These are phyloP conservation scores for Lasius platythorax DNA, from an alignment of 2,888 invertebrate species.

Conservation along the genomic window DNA sequence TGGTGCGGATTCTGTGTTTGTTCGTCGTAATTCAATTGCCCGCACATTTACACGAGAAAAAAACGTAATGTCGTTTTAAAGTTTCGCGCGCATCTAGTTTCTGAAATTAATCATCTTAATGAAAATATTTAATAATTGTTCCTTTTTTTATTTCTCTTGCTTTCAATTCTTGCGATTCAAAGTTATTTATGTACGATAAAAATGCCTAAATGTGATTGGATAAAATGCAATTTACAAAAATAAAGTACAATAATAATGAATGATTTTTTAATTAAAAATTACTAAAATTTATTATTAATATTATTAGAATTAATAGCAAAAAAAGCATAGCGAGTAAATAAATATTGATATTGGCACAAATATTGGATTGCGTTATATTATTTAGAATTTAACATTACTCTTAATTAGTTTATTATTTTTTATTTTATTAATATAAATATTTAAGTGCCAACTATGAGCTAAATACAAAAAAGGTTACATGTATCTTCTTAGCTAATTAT, in stretches of 20 bases:
- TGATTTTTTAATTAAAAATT: not conserved
- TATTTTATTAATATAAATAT: slow-evolving; percentile 2
- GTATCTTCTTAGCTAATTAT: not conserved
- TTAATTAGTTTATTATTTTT: not conserved
- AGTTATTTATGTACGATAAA: not conserved
- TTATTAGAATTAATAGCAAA: not conserved
- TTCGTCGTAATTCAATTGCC: slow-evolving; percentile 10
- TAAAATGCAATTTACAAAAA: not conserved
- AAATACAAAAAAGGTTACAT: not conserved
- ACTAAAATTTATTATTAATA: not conserved
- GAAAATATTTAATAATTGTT: slow-evolving; percentile 1
- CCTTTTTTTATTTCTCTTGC: not conserved
- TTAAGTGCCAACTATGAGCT: not conserved
- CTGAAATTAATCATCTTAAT: not conserved
- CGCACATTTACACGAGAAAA: not conserved
- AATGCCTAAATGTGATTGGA: not conserved
- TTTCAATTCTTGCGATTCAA: not conserved
- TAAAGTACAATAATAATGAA: not conserved
- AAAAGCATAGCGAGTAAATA: not conserved
- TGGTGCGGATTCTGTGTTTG: not conserved
- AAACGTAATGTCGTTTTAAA: slow-evolving; percentile 42
- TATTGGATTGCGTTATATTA: not conserved
- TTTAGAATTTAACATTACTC: not conserved
- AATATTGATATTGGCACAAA: not conserved
- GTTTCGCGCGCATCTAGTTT: not conserved